Evolutionary conservation across 2,113 vertebrate genomes (phyloP), one percentile per base, ranked within the genome.

Genomic region (Rhipidura dahli): DNA sequence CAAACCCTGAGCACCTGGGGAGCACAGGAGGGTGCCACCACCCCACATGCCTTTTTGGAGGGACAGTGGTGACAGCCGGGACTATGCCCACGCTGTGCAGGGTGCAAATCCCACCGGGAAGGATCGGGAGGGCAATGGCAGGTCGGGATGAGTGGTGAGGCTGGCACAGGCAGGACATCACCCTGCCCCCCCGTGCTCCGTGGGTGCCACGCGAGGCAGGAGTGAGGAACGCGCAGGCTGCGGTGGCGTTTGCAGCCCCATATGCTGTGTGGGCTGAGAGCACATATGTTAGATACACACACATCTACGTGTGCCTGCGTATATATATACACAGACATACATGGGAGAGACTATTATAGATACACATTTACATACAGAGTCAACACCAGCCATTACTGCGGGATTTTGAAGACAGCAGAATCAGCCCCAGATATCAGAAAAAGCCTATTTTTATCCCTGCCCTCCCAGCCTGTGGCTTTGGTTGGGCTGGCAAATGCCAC

Each of bases 261-360:
- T 88, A 59, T 88, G 93, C 15, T 88, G 96, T 60, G 96, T 95
- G 94, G 96, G 93, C 26, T 95, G 95, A n/a, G 91, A 96, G 87
- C 87, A 93, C 94, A 95, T 96, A 93, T 95, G 95, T 95, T 63
- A 95, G 93, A n/a, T 35, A 90, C 2, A 96, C 94, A 95, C 95
- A 96, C 90, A 91, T 47, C 92, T 77, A 77, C 60, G 85, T 42
- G 86, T 75, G 76, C 31, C 51, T 47, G 44, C 42, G 4, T 33
- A 89, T 95, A 94, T 96, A 91, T 77, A 94, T 81, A 96, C 93
- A 96, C 93, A 95, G 87, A 93, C 91, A 96, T 85, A 33, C 10
- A 95, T 81, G 89, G 68, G 80, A 72, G 82, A 70, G 90, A 90
- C 90, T 20, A 51, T 96, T 96, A 90, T 91, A 96, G 95, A 66